phyloP scores from a whole-genome alignment of 2,888 invertebrate species.

The Nycteola revayana region DNA sequence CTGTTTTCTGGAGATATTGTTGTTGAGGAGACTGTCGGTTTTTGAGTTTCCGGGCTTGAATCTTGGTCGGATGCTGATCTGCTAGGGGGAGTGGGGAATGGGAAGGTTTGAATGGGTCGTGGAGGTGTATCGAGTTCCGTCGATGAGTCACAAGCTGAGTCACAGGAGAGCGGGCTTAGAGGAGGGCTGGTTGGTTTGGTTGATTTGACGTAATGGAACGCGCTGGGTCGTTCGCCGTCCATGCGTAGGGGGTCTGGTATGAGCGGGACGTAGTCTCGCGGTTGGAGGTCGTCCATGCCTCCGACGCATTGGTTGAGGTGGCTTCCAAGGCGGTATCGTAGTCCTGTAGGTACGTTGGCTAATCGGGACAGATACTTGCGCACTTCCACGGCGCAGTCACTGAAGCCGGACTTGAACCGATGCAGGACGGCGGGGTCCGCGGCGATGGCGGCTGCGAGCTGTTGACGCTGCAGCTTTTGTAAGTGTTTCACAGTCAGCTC shows the following conservation, averaged over 20 bases:
- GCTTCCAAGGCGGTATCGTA: slow-evolving; percentile 84
- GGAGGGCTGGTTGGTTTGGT: slow-evolving; percentile 84
- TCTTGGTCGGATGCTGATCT: slow-evolving; percentile 81
- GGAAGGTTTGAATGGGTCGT: slow-evolving; percentile 63
- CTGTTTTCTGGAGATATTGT: slow-evolving; percentile 73
- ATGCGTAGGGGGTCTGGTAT: slow-evolving; percentile 75
- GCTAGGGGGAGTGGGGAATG: slow-evolving; percentile 83
- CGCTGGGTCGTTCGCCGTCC: slow-evolving; percentile 71
- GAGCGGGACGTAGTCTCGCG: slow-evolving; percentile 77
- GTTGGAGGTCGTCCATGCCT: slow-evolving; percentile 70
- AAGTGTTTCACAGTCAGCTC: slow-evolving; percentile 97
- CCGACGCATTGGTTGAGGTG: slow-evolving; percentile 85
- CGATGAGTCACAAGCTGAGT: slow-evolving; percentile 85
- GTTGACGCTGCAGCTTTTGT: slow-evolving; percentile 93
- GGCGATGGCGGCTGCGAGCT: slow-evolving; percentile 90
- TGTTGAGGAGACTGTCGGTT: slow-evolving; percentile 77
- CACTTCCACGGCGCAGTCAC: slow-evolving; percentile 93
- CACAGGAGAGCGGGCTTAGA: slow-evolving; percentile 86
- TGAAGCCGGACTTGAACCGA: slow-evolving; percentile 93
- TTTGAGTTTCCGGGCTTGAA: slow-evolving; percentile 75
- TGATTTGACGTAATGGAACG: slow-evolving; percentile 67
- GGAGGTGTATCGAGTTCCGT: slow-evolving; percentile 80
- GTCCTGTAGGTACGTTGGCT: slow-evolving; percentile 82
- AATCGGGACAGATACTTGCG: slow-evolving; percentile 85
- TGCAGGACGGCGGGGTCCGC: slow-evolving; percentile 92